Evolutionary conservation across 2,113 vertebrate genomes (phyloP), one percentile per base, ranked within the genome.

Genomic region (Girardinichthys multiradiatus): DNA sequence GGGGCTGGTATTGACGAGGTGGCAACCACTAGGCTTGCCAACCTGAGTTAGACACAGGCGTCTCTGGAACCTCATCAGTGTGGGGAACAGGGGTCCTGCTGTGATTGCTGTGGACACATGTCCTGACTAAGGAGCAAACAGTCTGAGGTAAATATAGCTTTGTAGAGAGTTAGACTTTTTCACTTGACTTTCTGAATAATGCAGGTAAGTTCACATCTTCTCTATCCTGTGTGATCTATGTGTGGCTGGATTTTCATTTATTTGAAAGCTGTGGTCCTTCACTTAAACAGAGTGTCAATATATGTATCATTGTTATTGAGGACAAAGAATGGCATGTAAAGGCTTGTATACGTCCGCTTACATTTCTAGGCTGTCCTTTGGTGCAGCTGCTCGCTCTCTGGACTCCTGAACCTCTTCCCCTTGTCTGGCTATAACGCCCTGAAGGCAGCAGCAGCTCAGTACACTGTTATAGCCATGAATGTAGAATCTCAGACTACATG

Each of bases 141-240:
- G 60, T 33, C 75, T 1, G 29, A 57, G 31, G 31, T 33, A 33
- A 33, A 33, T 33, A 33, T 33, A 33, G 31, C 31, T 3, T 33
- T 6, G 3, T 3, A 33, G 3, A 39, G 37, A 6, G 29, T 60
- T 28, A 42, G 70, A 48, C 59, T 67, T 58, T 68, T 64, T 8
- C n/a, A 65, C 70, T 28, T 57, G 21, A 72, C 27, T 62, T 31
- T 62, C 76, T 73, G 48, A 37, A 4, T 60, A 37, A 0, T 45
- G 14, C 75, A 75, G 86, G 87, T 91, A 86, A 57, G 87, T 71
- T 59, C 30, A 24, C 67, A 37, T 67, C 13, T 4, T 67, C 28
- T 11, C 51, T 15, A 1, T 51, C 48, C 15, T 24, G 4, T 51
- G n/a, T 59, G 9, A 68, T 64, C 57, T 58, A 17, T 2, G 19